Evolutionary conservation across 2,113 vertebrate genomes (phyloP), one percentile per base, ranked within the genome.

Genomic region (Mystacornis crossleyi): DNA sequence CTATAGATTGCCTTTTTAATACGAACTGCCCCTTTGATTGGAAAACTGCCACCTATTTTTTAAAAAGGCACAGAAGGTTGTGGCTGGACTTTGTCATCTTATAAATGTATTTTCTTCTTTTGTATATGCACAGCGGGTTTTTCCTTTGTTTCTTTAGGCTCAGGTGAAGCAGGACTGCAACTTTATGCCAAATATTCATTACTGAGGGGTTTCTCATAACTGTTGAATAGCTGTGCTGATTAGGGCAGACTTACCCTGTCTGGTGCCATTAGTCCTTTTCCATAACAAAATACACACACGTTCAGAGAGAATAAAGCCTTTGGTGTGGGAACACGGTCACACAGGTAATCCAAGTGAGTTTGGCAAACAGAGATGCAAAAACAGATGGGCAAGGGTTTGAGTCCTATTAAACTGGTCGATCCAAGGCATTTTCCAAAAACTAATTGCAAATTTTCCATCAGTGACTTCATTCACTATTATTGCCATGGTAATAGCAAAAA

Each of bases 221-320:
- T 90, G 66, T 54, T 93, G 85, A 95, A 93, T 95, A 93, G 92
- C 85, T 93, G 67, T 88, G 81, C 81, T 95, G 95, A 90, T 96
- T 94, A 95, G 85, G 28, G 47, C 71, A 94, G 87, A 29, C 51
- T 85, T 94, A 87, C 18, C 55, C 71, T 95, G 85, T 75, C 92
- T 90, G 90, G 81, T 83, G 75, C 95, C 67, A 26, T 88, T 95
- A 81, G 71, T 90, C 71, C 74, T 95, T 94, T 95, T 61, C 79
- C 79, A 83, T 88, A 92, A 82, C 58, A 88, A 88, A 93, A 83
- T 65, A 50, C 83, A 53, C 50, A 34, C 65, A 48, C 0, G 5
- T 80, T 93, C 74, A 31, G 71, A 60, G 60, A 42, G 72, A 80
- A 73, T 85, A 90, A 96, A 94, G 74, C 62, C 50, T 73, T 91